Evolutionary conservation across 30 jellyfish, hydroid and myxozoan species (phyloP), one percentile per base, ranked within the genome.

Genomic region (Pelagia noctiluca): DNA sequence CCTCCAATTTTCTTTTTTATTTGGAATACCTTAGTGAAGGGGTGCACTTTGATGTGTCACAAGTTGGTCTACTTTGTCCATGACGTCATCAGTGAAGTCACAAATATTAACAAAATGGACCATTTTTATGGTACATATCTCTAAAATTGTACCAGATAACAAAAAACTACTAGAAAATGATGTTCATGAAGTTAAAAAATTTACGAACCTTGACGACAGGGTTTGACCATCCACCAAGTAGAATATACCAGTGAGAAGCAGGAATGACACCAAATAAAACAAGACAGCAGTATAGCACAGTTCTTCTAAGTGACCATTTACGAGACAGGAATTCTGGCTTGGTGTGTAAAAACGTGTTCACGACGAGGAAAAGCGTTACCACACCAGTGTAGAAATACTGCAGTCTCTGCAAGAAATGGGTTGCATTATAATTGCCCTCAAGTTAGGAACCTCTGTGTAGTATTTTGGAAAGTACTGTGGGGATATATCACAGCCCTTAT

Each of bases 231-330:
- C 91, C 89, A 11, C 82, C 86, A 76, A 87, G 37, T 3, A 94
- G 79, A 36, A 70, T 25, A 22, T 81, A 81, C 96, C 96, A 94
- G 62, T 94, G 99, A 0, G 87, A n/a, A 19, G 99, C 96, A 8
- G 99, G 99, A 16, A 94, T 50, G 34, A 94, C 26, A 50, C 99
- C 99, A 88, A 94, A 88, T 36, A 94, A 53, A n/a, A 75, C 92
- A 67, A 94, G 76, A 46, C 78, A 34, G 21, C 83, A 74, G 46
- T 76, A 94, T 7, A 88, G 69, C 26, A 64, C 50, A 1, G 85
- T 57, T 47, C 96, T 68, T 23, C 63, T 54, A 29, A 28, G n/a
- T 22, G 89, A 66, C 93, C 89, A 88, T 23, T 50, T 35, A 1
- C 69, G 85, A n/a, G 91, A 71, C 24, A 81, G 48, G 32, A 74